Conservation (phyloP, 2,888 invertebrate species). For the Selenia dentaria region DNA sequence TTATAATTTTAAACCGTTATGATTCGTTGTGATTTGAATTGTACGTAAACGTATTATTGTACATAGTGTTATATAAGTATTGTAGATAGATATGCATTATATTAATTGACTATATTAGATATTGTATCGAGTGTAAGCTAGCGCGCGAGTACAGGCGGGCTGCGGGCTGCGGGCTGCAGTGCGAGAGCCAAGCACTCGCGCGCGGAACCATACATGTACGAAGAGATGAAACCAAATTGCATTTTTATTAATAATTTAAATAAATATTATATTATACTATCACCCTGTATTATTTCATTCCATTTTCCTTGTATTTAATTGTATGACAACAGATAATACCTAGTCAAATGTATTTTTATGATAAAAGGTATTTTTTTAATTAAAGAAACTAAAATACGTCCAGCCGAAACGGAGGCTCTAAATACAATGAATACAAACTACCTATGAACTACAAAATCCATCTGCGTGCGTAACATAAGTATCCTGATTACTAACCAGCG, state of each 20-base stretch:
- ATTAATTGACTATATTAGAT: not conserved
- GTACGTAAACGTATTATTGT: not conserved
- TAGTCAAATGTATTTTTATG: too few species aligned
- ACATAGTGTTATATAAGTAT: not conserved
- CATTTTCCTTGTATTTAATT: not conserved
- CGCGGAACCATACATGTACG: not conserved
- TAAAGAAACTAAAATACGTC: too few species aligned
- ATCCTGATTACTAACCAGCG: too few species aligned
- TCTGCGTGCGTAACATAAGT: too few species aligned
- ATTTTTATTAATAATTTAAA: conserved; percentile 22
- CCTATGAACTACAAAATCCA: too few species aligned
- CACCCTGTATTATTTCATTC: conserved; percentile 3
- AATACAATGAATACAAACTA: too few species aligned
- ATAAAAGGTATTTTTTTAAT: too few species aligned
- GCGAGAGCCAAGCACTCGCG: not conserved
- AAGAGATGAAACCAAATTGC: conserved; percentile 22
- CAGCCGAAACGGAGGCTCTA: too few species aligned
- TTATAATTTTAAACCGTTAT: conserved; percentile 2
- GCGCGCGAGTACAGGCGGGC: not conserved
- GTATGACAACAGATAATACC: too few species aligned
- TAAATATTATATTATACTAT: conserved; percentile 12
- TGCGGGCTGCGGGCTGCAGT: not conserved
- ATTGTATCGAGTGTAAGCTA: too few species aligned
- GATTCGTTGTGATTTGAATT: conserved; percentile 6
- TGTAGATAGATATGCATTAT: not conserved